A percentile compares a stretch with the other conserved stretches of the same genome.
These are phyloP conservation scores for Gymnarchus niloticus DNA, from an alignment of 2,113 vertebrate species.

Conservation along the genomic window DNA sequence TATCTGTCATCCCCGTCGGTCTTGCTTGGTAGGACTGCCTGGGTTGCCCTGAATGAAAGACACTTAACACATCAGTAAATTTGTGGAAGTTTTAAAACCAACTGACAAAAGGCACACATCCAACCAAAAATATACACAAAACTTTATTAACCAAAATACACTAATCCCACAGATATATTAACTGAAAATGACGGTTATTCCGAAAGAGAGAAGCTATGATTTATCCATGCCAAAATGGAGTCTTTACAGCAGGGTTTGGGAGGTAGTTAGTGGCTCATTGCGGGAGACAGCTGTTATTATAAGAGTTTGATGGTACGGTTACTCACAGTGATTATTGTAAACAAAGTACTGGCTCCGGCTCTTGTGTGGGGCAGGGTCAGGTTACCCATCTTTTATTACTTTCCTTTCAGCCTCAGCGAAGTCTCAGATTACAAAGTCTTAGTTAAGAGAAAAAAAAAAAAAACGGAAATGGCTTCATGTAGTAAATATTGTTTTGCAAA, in stretches of 20 bases:
- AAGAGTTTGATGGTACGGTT: neutral
- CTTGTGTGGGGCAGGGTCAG: neutral
- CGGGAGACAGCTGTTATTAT: neutral
- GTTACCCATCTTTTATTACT: neutral
- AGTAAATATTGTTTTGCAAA: neutral
- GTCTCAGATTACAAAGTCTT: neutral
- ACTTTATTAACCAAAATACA: conserved; percentile 12
- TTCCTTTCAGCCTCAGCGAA: too few relatives aligned
- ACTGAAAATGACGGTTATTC: neutral
- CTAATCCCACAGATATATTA: neutral
- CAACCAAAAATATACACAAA: neutral
- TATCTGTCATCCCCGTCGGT: neutral
- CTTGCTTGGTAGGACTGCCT: neutral
- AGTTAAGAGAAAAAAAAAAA: too few relatives aligned
- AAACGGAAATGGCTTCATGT: neutral
- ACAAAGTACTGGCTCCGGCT: neutral
- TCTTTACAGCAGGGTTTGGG: neutral
- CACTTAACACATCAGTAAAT: neutral
- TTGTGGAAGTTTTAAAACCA: neutral
- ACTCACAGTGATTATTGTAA: neutral
- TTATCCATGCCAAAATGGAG: neutral
- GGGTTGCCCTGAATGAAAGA: neutral
- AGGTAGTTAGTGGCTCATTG: neutral
- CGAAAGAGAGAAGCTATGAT: neutral
- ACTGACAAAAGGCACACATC: neutral